Evolutionary conservation across 2,888 invertebrate species (phyloP).

Genomic region (Mactromeris polynyma): DNA sequence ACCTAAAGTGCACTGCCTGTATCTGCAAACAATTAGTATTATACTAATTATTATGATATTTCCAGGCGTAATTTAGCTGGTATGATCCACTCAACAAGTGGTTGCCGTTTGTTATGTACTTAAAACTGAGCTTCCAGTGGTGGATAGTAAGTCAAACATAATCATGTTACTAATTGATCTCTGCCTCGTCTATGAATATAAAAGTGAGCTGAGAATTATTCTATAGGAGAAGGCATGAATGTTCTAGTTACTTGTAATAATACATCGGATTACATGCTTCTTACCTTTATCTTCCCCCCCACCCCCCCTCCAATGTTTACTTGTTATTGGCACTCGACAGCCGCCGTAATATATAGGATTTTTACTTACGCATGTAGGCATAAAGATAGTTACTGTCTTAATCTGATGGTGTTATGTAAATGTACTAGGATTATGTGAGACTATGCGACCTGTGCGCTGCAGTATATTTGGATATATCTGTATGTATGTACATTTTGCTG

Average conservation of each 20-base stretch:
- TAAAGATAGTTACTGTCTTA: background rate
- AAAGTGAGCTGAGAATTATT: background rate
- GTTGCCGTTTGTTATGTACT: background rate
- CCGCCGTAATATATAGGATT: background rate
- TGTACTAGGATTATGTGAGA: background rate
- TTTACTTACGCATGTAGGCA: background rate
- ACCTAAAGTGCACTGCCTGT: background rate
- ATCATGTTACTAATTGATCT: background rate
- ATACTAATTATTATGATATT: background rate
- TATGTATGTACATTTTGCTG: background rate
- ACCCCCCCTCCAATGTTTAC: background rate
- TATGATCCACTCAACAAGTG: conserved; percentile 4
- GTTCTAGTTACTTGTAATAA: background rate
- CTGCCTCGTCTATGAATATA: background rate
- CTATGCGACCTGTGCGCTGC: background rate
- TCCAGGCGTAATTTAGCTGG: background rate
- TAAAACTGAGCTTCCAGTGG: background rate
- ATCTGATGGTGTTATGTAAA: background rate
- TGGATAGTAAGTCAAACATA: background rate
- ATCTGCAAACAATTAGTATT: background rate
- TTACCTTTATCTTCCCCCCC: background rate
- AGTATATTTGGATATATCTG: background rate
- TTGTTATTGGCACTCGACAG: background rate
- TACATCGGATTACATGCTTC: background rate
- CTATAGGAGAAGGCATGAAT: background rate